Percentiles rank a stretch among this genome's conserved stretches.
phyloP scores from a whole-genome alignment of 2,113 vertebrate species.

The Zapornia atra region DNA sequence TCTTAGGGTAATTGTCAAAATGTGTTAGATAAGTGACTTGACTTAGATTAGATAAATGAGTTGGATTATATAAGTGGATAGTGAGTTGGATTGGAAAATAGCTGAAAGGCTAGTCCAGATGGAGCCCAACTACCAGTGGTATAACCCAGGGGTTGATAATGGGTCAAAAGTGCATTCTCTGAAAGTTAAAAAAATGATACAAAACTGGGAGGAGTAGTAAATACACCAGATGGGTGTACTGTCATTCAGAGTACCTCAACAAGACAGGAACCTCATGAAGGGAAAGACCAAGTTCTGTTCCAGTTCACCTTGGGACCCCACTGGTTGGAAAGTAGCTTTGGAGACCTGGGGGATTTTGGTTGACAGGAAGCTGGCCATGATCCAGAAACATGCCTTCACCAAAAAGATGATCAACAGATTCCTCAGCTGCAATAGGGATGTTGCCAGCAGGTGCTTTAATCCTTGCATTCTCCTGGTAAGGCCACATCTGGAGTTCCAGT shows the following conservation, averaged over 20 bases:
- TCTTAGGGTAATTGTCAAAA: neutral
- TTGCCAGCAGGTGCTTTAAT: rapidly evolving
- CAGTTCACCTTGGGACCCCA: rapidly evolving
- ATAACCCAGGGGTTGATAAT: rapidly evolving
- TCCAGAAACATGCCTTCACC: neutral
- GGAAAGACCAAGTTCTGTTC: neutral
- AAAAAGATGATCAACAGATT: neutral
- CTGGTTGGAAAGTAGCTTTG: neutral
- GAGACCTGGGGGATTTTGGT: rapidly evolving
- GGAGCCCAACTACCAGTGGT: neutral
- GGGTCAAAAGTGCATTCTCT: neutral
- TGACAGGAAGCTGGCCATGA: neutral
- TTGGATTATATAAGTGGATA: neutral
- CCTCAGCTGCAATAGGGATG: neutral
- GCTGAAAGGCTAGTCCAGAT: neutral
- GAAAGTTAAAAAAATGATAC: neutral
- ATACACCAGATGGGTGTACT: neutral
- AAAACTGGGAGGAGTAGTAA: neutral
- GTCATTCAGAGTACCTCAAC: neutral
- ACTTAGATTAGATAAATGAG: neutral
- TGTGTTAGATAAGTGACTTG: neutral
- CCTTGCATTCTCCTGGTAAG: neutral
- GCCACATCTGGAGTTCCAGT: neutral
- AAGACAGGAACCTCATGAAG: neutral
- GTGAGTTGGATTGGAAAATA: neutral